Percentiles rank a stretch among this genome's conserved stretches.
Evolutionary conservation across 2,797 vertebrate species (phyloP).

Genomic region (Neostethus bicornis): DNA sequence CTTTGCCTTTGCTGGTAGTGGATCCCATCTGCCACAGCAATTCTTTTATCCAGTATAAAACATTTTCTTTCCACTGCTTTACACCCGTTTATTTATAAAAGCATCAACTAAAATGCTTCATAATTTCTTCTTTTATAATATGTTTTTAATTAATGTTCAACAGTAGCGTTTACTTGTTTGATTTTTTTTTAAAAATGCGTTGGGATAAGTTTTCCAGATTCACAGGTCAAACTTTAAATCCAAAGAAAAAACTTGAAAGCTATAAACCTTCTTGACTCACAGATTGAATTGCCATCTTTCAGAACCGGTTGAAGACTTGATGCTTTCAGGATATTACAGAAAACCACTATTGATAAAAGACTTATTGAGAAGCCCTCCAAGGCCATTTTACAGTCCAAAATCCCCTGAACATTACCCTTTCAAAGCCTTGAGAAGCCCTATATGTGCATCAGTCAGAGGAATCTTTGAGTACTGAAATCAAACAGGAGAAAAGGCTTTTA

Average conservation of each 20-base stretch:
- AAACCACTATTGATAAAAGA: conserved; percentile 47
- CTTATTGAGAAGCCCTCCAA: conserved; percentile 33
- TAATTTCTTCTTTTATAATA: neutral
- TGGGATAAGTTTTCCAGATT: conserved; percentile 7
- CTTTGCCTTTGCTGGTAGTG: conserved; percentile 46
- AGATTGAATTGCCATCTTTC: conserved; percentile 31
- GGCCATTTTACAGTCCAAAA: conserved; percentile 32
- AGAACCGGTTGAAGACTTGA: conserved; percentile 24
- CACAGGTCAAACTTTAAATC: conserved; percentile 22
- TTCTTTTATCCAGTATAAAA: conserved; percentile 37
- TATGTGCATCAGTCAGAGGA: conserved; percentile 24
- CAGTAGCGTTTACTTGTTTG: neutral
- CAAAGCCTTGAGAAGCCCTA: conserved; percentile 32
- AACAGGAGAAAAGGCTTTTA: conserved; percentile 11
- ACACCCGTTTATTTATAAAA: conserved; percentile 13
- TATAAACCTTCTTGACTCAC: conserved; percentile 13
- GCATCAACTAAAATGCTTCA: conserved; percentile 1
- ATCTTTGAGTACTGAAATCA: conserved; percentile 27
- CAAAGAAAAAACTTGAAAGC: neutral
- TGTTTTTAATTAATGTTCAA: neutral
- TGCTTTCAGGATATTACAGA: conserved; percentile 25
- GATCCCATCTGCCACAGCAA: conserved; percentile 48
- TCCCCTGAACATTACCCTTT: conserved; percentile 32
- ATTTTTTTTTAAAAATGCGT: conserved; percentile 1
- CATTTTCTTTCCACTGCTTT: conserved; percentile 23